Evolutionary conservation across 2,113 vertebrate species (phyloP).

Genomic region (Gopherus evgoodei): DNA sequence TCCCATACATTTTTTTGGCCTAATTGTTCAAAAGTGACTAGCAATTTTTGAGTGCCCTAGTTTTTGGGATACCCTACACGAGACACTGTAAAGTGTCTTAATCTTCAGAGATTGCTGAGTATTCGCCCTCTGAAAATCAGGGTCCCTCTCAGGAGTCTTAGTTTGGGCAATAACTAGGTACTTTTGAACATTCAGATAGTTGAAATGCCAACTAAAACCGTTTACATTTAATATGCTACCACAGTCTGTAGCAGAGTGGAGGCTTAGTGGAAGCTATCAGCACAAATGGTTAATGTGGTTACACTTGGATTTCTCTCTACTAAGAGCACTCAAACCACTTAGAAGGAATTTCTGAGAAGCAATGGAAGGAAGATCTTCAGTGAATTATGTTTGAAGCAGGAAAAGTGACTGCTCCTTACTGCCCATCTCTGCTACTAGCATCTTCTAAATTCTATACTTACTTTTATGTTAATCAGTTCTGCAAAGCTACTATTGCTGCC

Average conservation of each 20-base stretch:
- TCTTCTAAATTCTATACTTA: fast-evolving
- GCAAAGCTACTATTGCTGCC: background rate
- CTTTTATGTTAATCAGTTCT: background rate
- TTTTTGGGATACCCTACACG: fast-evolving
- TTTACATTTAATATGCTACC: background rate
- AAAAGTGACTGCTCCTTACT: background rate
- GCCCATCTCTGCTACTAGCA: fast-evolving
- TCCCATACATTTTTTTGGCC: fast-evolving
- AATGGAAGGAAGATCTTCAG: background rate
- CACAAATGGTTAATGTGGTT: background rate
- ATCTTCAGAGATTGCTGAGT: background rate
- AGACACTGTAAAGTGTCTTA: fast-evolving
- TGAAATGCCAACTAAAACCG: background rate
- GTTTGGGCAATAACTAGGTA: background rate
- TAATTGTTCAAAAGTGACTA: background rate
- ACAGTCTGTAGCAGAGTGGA: background rate
- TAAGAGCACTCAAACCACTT: background rate
- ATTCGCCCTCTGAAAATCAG: background rate
- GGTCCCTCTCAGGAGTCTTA: fast-evolving
- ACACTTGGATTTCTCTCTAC: background rate
- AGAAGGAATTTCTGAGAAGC: background rate
- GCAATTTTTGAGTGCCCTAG: background rate
- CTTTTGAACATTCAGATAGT: background rate
- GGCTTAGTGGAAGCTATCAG: background rate
- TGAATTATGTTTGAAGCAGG: background rate